Percentiles rank a stretch among this genome's conserved stretches.
Evolutionary conservation across 2,888 invertebrate species (phyloP).

Genomic region (Adelphocoris suturalis): DNA sequence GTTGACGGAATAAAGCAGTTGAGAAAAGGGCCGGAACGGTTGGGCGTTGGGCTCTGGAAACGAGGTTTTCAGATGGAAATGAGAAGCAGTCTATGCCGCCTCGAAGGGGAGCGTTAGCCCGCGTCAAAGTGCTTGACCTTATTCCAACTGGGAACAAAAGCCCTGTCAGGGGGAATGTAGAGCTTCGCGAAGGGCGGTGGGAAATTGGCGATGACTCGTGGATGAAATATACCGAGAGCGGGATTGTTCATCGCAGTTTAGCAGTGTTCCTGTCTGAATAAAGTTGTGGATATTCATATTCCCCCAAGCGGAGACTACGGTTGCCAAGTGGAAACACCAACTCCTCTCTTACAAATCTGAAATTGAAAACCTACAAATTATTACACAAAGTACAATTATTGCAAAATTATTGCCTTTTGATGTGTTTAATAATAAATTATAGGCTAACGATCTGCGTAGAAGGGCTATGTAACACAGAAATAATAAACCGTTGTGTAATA

Average conservation of each 20-base stretch:
- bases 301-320: too few relatives aligned
- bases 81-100: slow-evolving; percentile 28
- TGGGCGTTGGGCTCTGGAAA: background rate
- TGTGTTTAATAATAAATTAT: too few relatives aligned
- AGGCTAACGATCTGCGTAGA: too few relatives aligned
- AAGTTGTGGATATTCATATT: background rate
- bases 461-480: too few relatives aligned
- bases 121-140: slow-evolving; percentile 44
- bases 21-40: background rate
- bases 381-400: too few relatives aligned
- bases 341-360: too few relatives aligned
- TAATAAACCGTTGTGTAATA: too few relatives aligned
- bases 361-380: too few relatives aligned
- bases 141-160: slow-evolving; percentile 33
- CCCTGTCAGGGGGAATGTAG: slow-evolving; percentile 36
- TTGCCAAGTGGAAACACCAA: too few relatives aligned
- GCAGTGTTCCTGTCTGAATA: background rate
- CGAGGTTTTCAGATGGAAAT: slow-evolving; percentile 49
- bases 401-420: too few relatives aligned
- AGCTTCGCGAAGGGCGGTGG: background rate
- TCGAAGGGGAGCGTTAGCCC: slow-evolving; percentile 13
- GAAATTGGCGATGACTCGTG: slow-evolving; percentile 11
- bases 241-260: background rate
- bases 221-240: background rate
- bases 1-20: background rate